Conservation (phyloP, 2,888 invertebrate species). For the Drosophila colorata region DNA sequence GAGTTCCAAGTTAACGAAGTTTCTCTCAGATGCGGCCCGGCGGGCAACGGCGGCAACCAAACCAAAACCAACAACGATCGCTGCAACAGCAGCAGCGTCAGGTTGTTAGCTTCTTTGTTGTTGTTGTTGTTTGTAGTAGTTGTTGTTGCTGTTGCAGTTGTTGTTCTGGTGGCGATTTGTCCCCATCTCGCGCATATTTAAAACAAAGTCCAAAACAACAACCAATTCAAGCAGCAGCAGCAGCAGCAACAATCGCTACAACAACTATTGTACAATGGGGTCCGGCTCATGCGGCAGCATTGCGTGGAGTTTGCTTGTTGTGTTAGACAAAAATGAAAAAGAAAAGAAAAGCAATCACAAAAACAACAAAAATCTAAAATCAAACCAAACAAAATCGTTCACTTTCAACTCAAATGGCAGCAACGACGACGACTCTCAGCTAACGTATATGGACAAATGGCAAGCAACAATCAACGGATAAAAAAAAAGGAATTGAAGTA, state of each 20-base stretch:
- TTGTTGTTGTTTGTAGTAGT: conserved; percentile 23
- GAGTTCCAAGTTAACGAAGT: conserved; percentile 75
- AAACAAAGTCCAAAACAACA: background rate
- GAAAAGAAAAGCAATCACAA: conserved; percentile 26
- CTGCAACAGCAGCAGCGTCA: conserved; percentile 32
- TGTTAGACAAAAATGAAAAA: conserved; percentile 54
- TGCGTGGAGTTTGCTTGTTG: conserved; percentile 69
- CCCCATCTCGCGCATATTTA: background rate
- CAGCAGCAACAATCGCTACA: conserved; percentile 33
- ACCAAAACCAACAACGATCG: conserved; percentile 45
- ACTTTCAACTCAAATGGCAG: conserved; percentile 69
- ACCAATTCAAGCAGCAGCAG: conserved; percentile 1
- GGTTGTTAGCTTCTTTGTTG: conserved; percentile 25
- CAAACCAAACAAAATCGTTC: conserved; percentile 55
- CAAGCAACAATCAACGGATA: conserved; percentile 8
- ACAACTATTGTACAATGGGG: conserved; percentile 36
- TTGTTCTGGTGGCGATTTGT: conserved; percentile 4
- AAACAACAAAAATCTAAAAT: conserved; percentile 44
- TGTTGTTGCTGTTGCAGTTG: conserved; percentile 12
- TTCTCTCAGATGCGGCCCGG: conserved; percentile 58
- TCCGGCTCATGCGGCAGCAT: conserved; percentile 53
- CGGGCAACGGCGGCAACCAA: conserved; percentile 41
- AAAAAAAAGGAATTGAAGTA: conserved; percentile 17
- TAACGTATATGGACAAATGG: conserved; percentile 62
- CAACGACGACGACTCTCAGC: conserved; percentile 60